Percentiles rank a stretch among this genome's conserved stretches.
Evolutionary conservation across 1,140 invertebrate genomes (phyloP).

Genomic region (Microplitis mediator): DNA sequence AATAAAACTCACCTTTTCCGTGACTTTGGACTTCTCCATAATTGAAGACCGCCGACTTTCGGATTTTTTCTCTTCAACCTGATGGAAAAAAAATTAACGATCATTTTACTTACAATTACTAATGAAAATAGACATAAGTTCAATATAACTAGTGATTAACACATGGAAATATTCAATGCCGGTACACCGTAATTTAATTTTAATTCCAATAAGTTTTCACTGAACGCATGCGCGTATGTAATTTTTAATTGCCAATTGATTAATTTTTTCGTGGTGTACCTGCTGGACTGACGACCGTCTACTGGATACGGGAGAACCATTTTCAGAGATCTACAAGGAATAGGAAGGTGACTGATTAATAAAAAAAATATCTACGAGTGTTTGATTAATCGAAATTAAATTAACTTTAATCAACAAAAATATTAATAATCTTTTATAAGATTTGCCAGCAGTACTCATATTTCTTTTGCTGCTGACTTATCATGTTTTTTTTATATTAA

Average conservation of each 20-base stretch:
- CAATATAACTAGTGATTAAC: neutral
- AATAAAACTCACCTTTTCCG: constrained; percentile 65
- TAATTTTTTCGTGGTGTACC: constrained; percentile 39
- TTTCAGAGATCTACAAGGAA: constrained; percentile 40
- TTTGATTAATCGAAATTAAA: neutral
- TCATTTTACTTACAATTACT: too few species aligned
- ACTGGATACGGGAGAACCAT: constrained; percentile 42
- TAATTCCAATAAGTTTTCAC: constrained; percentile 14
- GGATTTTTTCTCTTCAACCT: constrained; percentile 62
- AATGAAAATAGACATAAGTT: too few species aligned
- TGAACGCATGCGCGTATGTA: neutral
- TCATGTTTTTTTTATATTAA: too few species aligned
- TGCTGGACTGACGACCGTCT: constrained; percentile 51
- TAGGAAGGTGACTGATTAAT: constrained; percentile 19
- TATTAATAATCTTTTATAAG: too few species aligned
- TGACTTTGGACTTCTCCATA: constrained; percentile 61
- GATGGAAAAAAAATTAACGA: constrained; percentile 10
- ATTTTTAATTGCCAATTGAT: constrained; percentile 1
- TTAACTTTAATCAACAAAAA: too few species aligned
- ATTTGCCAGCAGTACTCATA: too few species aligned
- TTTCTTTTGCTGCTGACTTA: too few species aligned
- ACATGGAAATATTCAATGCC: neutral
- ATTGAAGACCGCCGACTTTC: constrained; percentile 46
- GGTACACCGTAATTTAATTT: neutral
- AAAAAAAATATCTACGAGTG: constrained; percentile 20